Evolutionary conservation across 2,113 vertebrate species (phyloP).

Genomic region (Cinclus mexicanus): DNA sequence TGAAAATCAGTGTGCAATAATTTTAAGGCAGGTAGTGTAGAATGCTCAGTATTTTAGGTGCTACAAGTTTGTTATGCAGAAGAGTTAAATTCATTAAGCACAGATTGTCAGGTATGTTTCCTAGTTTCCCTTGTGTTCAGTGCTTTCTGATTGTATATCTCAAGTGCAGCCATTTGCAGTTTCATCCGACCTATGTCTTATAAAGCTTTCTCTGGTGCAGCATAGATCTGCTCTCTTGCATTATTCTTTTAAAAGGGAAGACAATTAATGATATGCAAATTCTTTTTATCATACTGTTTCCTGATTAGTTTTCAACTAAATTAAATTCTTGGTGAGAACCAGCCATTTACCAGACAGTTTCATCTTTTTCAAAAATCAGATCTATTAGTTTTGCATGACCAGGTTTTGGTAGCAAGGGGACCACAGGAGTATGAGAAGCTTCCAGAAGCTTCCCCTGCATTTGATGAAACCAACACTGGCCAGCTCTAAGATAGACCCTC

Average conservation of each 20-base stretch:
- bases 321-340: neutral
- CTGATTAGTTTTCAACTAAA: neutral
- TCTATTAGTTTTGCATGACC: neutral
- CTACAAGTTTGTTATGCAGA: neutral
- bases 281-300: neutral
- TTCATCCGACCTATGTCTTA: neutral
- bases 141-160: neutral
- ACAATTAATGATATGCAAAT: neutral
- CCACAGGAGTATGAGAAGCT: neutral
- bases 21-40: neutral
- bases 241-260: neutral
- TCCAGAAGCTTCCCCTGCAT: neutral
- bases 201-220: neutral
- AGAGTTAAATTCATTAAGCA: neutral
- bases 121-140: neutral
- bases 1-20: neutral
- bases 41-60: neutral
- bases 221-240: neutral
- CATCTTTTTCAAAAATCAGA: neutral
- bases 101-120: neutral
- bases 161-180: neutral
- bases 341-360: neutral
- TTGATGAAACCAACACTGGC: neutral
- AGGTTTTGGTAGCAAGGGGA: fast-evolving
- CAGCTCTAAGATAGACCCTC: too few species aligned